Evolutionary conservation across 2,888 invertebrate genomes (phyloP).

Genomic region (Drosophila leonis): DNA sequence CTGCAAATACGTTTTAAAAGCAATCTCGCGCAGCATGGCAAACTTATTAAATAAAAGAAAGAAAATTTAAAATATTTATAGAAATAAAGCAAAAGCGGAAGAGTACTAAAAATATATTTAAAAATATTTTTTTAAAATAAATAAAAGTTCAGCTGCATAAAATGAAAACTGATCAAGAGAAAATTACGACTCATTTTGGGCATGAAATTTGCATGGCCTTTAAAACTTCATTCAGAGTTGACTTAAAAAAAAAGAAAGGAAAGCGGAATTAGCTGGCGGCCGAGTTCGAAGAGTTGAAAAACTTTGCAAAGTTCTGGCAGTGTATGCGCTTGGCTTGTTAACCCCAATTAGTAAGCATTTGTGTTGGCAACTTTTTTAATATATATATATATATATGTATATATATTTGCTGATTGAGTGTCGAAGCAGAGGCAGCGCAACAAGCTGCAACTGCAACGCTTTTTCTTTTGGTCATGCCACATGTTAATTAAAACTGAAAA

Average conservation of each 20-base stretch:
- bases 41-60: conserved; percentile 6
- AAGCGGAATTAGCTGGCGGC: conserved; percentile 1
- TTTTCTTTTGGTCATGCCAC: conserved; percentile 52
- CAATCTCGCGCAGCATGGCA: conserved; percentile 14
- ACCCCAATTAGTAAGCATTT: conserved; percentile 73
- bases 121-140: neutral
- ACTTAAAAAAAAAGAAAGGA: neutral
- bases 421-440: conserved; percentile 25
- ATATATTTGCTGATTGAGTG: conserved; percentile 48
- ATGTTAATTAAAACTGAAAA: conserved; percentile 79
- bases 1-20: conserved; percentile 31
- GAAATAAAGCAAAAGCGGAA: neutral
- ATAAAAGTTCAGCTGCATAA: neutral
- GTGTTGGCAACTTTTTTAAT: conserved; percentile 45
- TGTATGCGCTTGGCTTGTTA: conserved; percentile 59
- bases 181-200: neutral
- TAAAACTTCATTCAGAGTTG: neutral
- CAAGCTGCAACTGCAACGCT: conserved; percentile 32
- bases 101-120: neutral
- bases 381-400: conserved; percentile 3
- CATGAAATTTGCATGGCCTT: conserved; percentile 9
- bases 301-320: conserved; percentile 1
- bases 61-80: conserved; percentile 16
- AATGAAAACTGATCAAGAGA: neutral
- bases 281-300: conserved; percentile 6